Evolutionary conservation across 2,888 invertebrate genomes (phyloP).

Genomic region (Eledona agricola): DNA sequence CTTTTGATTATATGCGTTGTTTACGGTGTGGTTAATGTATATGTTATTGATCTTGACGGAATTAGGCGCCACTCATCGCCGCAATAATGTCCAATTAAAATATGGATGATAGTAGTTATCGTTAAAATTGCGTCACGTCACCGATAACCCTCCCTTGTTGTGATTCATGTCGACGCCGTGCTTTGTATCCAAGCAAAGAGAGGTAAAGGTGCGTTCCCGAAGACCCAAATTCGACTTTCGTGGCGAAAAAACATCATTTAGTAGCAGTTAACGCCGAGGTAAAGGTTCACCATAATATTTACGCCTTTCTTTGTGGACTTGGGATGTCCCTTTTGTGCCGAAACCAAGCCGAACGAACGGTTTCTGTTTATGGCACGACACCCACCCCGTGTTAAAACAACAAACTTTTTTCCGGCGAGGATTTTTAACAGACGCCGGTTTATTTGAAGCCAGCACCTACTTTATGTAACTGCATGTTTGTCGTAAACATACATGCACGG

Average conservation of each 20-base stretch:
- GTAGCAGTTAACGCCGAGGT: constrained; percentile 20
- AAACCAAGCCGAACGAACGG: not conserved
- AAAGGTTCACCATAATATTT: constrained; percentile 18
- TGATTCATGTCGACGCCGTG: constrained; percentile 6
- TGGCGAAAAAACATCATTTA: constrained; percentile 18
- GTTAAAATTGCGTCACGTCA: constrained; percentile 12
- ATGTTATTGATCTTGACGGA: constrained; percentile 13
- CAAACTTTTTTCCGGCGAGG: constrained; percentile 8
- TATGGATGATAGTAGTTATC: constrained; percentile 8
- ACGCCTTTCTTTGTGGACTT: too few species aligned
- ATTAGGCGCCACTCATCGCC: constrained; percentile 18
- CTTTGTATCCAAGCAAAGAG: not conserved
- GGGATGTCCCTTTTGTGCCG: too few species aligned
- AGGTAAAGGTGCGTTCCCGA: constrained; percentile 9
- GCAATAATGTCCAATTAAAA: constrained; percentile 23
- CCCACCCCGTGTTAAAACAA: constrained; percentile 23
- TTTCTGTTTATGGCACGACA: constrained; percentile 14
- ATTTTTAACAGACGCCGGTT: constrained; percentile 26
- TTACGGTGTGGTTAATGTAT: constrained; percentile 17
- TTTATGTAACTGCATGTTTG: constrained; percentile 27
- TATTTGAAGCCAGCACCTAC: constrained; percentile 15
- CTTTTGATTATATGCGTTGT: constrained; percentile 23
- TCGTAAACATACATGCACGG: constrained; percentile 17
- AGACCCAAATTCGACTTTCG: constrained; percentile 15
- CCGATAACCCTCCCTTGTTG: constrained; percentile 8